These are phyloP conservation scores for Drosophila niveifrons DNA, from an alignment of 2,888 invertebrate genomes.

Conservation along the genomic window DNA sequence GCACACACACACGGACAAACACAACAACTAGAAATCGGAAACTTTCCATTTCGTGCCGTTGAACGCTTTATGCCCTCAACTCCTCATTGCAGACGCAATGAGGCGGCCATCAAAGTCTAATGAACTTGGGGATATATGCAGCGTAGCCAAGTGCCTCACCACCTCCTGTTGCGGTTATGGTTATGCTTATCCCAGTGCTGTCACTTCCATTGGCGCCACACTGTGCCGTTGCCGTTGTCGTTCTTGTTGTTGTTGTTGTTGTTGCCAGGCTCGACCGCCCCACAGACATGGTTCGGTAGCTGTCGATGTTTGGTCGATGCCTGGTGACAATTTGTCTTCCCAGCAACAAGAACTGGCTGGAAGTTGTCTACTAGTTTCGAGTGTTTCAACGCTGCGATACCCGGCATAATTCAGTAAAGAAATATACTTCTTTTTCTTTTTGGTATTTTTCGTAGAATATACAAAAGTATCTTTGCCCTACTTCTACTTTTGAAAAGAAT, in stretches of 20 bases:
- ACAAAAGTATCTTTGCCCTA: too few species aligned
- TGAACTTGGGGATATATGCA: slow-evolving; percentile 59
- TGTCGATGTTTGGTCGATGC: slow-evolving; percentile 69
- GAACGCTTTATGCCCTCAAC: slow-evolving; percentile 33
- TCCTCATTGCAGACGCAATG: slow-evolving; percentile 15
- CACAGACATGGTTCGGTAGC: background rate
- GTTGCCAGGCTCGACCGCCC: slow-evolving; percentile 62
- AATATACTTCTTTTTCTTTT: too few species aligned
- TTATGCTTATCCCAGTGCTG: slow-evolving; percentile 42
- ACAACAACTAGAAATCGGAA: slow-evolving; percentile 18
- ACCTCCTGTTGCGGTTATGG: slow-evolving; percentile 61
- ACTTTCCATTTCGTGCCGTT: slow-evolving; percentile 74
- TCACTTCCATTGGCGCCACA: slow-evolving; percentile 2
- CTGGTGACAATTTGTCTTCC: slow-evolving; percentile 70
- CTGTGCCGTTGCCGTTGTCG: slow-evolving; percentile 47
- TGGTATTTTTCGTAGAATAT: too few species aligned
- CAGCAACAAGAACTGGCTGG: slow-evolving; percentile 17
- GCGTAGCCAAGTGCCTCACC: slow-evolving; percentile 17
- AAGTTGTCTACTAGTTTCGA: background rate
- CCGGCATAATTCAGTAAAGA: background rate
- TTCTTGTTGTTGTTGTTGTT: slow-evolving; percentile 57
- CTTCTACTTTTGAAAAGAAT: too few species aligned
- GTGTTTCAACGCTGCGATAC: background rate
- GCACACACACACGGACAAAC: background rate
- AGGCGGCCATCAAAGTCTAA: slow-evolving; percentile 68